Percentiles rank a stretch among this genome's conserved stretches.
Conservation (phyloP, 2,797 vertebrate species). For the Decapterus maruadsi region DNA sequence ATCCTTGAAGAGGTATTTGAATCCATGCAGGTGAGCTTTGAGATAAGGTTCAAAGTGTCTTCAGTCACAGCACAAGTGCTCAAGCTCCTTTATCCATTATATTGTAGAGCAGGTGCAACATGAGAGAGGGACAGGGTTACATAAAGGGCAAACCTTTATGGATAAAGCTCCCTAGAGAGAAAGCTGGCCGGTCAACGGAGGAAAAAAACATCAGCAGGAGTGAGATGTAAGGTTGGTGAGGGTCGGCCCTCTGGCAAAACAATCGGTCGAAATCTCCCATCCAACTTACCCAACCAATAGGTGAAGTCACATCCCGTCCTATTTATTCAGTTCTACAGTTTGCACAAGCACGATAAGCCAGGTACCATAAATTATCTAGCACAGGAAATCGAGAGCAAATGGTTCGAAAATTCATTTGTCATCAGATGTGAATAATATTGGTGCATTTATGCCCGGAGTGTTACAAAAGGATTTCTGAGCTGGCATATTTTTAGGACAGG, state of each 20-base stretch:
- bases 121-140: background rate
- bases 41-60: conserved; percentile 16
- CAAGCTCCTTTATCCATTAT: background rate
- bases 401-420: conserved; percentile 13
- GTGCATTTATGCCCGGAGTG: conserved; percentile 19
- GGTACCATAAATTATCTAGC: background rate
- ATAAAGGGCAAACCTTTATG: conserved; percentile 15
- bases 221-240: background rate
- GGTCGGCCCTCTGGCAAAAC: background rate
- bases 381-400: background rate
- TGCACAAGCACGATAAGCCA: background rate
- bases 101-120: background rate
- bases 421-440: conserved; percentile 16
- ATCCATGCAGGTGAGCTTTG: conserved; percentile 6
- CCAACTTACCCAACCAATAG: background rate
- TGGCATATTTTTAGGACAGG: conserved; percentile 46
- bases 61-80: background rate
- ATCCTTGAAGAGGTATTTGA: conserved; percentile 11
- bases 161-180: conserved; percentile 20
- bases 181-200: conserved; percentile 1
- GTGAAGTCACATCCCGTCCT: background rate
- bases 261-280: background rate
- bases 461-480: conserved; percentile 35
- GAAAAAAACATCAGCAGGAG: conserved; percentile 4
- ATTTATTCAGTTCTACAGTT: conserved; percentile 2